Conservation (phyloP, 1,140 invertebrate genomes). For the Saccostrea cuccullata region DNA sequence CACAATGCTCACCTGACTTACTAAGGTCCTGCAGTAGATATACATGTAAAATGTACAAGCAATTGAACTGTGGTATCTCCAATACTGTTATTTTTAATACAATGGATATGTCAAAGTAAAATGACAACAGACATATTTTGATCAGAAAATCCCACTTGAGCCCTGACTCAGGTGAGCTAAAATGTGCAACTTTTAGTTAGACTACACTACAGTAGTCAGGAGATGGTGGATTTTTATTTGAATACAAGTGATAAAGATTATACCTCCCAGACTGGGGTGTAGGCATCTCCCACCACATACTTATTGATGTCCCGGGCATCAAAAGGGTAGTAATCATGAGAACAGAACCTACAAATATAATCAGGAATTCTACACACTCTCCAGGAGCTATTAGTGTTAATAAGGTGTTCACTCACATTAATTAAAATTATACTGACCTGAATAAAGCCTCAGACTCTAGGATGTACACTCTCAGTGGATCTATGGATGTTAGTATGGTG, state of each 20-base stretch:
- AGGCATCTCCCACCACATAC: slow-evolving; percentile 97
- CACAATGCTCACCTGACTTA: too few relatives aligned
- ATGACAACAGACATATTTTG: neutral
- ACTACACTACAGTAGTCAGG: too few relatives aligned
- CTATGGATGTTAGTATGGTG: slow-evolving; percentile 92
- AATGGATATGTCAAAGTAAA: too few relatives aligned
- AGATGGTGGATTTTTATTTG: too few relatives aligned
- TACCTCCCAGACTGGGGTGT: slow-evolving; percentile 94
- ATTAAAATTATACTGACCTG: slow-evolving; percentile 80
- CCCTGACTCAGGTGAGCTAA: too few relatives aligned
- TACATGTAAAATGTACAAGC: too few relatives aligned
- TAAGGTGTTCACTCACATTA: too few relatives aligned
- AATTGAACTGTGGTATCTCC: too few relatives aligned
- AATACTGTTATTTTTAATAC: too few relatives aligned
- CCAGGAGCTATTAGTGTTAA: too few relatives aligned
- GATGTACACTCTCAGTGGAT: slow-evolving; percentile 93
- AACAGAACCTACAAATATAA: slow-evolving; percentile 87
- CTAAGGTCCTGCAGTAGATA: too few relatives aligned
- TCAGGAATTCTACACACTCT: neutral
- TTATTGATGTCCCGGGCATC: slow-evolving; percentile 89
- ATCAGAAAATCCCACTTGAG: neutral
- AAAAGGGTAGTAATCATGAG: slow-evolving; percentile 95
- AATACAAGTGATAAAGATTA: neutral
- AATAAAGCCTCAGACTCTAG: slow-evolving; percentile 94
- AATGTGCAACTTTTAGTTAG: too few relatives aligned